These are phyloP conservation scores for Steatornis caripensis DNA, from an alignment of 2,113 vertebrate species.

Conservation along the genomic window DNA sequence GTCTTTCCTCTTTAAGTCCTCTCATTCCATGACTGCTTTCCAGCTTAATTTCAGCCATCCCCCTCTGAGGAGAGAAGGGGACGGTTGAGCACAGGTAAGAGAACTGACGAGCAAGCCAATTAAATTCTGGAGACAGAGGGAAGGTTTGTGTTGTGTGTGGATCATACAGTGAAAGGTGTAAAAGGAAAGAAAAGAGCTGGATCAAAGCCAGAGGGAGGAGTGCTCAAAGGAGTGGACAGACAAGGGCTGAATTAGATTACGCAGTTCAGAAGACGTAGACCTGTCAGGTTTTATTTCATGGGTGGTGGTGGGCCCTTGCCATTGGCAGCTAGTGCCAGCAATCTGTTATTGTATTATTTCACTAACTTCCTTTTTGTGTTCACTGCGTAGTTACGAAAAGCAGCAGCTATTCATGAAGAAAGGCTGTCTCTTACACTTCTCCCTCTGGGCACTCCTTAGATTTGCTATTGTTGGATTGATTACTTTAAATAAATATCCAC, in stretches of 20 bases:
- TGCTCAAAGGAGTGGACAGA: not conserved
- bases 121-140: not conserved
- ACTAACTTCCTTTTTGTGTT: not conserved
- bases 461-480: not conserved
- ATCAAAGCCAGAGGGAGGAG: not conserved
- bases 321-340: not conserved
- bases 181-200: not conserved
- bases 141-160: not conserved
- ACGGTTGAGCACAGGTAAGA: not conserved
- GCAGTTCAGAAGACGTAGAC: not conserved
- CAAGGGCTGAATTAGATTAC: not conserved
- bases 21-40: not conserved
- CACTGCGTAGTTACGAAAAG: not conserved
- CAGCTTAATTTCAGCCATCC: not conserved
- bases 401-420: not conserved
- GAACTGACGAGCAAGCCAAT: not conserved
- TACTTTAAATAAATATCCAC: slow-evolving; percentile 20
- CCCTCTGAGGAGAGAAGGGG: not conserved
- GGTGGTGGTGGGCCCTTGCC: not conserved
- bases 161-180: not conserved
- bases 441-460: not conserved
- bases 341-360: not conserved
- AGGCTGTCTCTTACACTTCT: not conserved
- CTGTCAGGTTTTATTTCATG: not conserved
- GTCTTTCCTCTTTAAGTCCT: not conserved